Evolutionary conservation across 2,113 vertebrate species (phyloP).

Genomic region (Zosterops hypoxanthus): DNA sequence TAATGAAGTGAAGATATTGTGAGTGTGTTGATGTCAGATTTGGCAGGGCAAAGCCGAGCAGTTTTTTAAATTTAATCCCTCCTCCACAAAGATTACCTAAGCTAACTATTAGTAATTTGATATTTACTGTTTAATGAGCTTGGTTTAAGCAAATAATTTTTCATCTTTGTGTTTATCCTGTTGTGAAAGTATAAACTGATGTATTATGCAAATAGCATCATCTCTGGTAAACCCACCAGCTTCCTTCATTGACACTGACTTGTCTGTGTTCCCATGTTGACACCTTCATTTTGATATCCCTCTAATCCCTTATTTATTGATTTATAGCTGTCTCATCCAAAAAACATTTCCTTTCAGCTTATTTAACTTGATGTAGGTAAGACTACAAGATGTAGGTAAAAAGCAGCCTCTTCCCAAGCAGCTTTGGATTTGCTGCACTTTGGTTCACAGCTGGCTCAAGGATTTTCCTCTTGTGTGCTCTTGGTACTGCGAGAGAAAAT

Average conservation of each 20-base stretch:
- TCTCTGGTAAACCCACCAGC: neutral
- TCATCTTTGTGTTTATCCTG: neutral
- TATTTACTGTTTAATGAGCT: slow-evolving; percentile 18
- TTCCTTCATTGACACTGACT: neutral
- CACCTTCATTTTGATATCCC: neutral
- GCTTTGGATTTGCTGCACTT: neutral
- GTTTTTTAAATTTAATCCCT: neutral
- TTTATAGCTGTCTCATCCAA: neutral
- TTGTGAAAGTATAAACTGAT: neutral
- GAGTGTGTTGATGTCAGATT: neutral
- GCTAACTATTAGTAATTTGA: neutral
- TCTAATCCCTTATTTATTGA: slow-evolving; percentile 12
- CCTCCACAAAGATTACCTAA: neutral
- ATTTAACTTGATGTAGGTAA: neutral
- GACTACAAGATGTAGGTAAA: neutral
- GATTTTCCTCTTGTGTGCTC: neutral
- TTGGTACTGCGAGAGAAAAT: neutral
- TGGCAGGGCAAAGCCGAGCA: rapidly evolving
- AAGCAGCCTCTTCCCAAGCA: neutral
- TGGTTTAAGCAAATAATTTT: neutral
- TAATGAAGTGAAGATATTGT: neutral
- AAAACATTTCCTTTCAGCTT: neutral
- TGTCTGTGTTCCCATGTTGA: neutral
- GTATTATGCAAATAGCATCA: neutral
- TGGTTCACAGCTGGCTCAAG: neutral